Conservation (phyloP, 2,888 invertebrate species). For the Beris morrisii region DNA sequence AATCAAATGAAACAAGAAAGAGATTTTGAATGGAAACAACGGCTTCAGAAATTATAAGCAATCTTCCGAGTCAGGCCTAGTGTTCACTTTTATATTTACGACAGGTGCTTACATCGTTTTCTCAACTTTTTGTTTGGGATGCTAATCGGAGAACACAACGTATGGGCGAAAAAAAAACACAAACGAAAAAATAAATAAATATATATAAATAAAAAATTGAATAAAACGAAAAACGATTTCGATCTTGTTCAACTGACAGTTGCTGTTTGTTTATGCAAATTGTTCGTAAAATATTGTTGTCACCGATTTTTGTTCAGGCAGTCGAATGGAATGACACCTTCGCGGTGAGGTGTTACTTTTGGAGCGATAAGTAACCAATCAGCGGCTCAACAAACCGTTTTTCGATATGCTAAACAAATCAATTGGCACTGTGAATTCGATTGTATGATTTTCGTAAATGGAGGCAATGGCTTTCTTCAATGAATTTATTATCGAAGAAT, state of each 20-base stretch:
- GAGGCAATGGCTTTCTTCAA: too few relatives aligned
- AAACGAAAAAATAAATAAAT: not conserved
- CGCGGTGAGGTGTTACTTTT: too few relatives aligned
- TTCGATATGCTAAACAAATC: too few relatives aligned
- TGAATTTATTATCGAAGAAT: too few relatives aligned
- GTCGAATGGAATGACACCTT: too few relatives aligned
- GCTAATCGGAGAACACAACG: too few relatives aligned
- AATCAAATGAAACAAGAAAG: constrained; percentile 30
- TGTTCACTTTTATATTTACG: constrained; percentile 32
- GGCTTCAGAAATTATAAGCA: constrained; percentile 33
- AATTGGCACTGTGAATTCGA: too few relatives aligned
- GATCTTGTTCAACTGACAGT: constrained; percentile 32
- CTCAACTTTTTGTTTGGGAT: constrained; percentile 13
- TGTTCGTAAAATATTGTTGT: constrained; percentile 30
- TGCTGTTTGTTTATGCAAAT: constrained; percentile 32
- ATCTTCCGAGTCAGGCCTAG: constrained; percentile 28
- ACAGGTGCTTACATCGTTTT: constrained; percentile 28
- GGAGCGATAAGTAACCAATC: too few relatives aligned
- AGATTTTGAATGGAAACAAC: constrained; percentile 25
- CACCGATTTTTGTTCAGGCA: constrained; percentile 18
- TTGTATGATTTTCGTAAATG: too few relatives aligned
- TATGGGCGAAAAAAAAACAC: not conserved
- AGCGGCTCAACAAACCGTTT: too few relatives aligned
- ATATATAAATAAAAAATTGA: not conserved
- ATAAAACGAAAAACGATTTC: constrained; percentile 28